phyloP scores from a whole-genome alignment of 1,140 invertebrate genomes.

The Drosophila sulfurigaster region DNA sequence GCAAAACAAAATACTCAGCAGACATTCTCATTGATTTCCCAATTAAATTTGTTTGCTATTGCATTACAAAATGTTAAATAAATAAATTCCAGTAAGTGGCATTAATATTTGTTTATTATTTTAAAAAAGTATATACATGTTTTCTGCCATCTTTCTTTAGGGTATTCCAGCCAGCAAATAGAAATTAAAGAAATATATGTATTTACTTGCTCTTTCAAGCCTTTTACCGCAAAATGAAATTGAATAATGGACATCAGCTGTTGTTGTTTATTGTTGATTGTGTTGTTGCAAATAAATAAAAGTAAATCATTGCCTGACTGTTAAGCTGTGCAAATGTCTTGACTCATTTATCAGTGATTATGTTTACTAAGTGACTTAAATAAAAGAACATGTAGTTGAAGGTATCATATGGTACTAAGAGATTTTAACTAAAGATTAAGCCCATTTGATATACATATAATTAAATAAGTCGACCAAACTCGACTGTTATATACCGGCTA shows the following conservation, averaged over 20 bases:
- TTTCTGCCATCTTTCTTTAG: neutral
- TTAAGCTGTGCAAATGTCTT: neutral
- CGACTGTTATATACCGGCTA: too few species aligned
- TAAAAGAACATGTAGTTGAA: too few species aligned
- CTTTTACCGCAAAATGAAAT: constrained; percentile 7
- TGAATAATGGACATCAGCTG: neutral
- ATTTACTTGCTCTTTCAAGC: neutral
- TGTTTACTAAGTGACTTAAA: too few species aligned
- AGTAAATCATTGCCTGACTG: neutral
- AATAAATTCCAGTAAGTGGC: neutral
- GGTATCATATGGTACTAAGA: too few species aligned
- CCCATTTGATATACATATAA: too few species aligned
- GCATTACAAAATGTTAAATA: neutral
- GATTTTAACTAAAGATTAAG: too few species aligned
- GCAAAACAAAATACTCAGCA: neutral
- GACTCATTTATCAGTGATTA: neutral
- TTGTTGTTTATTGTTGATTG: neutral
- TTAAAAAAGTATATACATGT: too few species aligned
- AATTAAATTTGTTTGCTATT: neutral
- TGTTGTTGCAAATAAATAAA: neutral
- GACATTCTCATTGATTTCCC: neutral
- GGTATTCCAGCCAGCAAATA: neutral
- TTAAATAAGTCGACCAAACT: too few species aligned
- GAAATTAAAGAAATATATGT: neutral
- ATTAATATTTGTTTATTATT: neutral